Evolutionary conservation across 2,113 vertebrate genomes (phyloP).

Genomic region (Chamaetylas fuelleborni): DNA sequence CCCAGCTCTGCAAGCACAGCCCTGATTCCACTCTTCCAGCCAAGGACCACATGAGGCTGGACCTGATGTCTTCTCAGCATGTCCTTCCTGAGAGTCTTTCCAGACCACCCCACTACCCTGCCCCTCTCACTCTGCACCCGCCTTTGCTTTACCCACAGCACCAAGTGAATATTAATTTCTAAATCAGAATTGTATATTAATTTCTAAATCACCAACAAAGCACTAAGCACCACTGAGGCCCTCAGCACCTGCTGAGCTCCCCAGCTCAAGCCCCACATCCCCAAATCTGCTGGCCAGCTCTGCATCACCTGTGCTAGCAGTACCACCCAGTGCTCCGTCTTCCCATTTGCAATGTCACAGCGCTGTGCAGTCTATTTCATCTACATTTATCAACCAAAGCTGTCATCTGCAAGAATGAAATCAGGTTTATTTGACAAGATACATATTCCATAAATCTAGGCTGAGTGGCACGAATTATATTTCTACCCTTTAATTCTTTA

Average conservation of each 20-base stretch:
- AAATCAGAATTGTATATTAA: accelerated
- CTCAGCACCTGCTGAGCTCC: neutral
- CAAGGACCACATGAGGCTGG: neutral
- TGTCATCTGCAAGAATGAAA: constrained; percentile 47
- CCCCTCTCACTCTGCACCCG: accelerated
- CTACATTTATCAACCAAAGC: constrained; percentile 44
- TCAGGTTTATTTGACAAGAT: constrained; percentile 56
- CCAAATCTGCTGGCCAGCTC: neutral
- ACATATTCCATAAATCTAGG: constrained; percentile 50
- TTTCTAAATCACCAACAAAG: neutral
- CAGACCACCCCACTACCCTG: neutral
- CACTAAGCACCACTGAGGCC: neutral
- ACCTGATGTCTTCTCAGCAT: neutral
- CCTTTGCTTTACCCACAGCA: neutral
- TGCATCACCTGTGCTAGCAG: neutral
- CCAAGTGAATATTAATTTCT: neutral
- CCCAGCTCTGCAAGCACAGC: neutral
- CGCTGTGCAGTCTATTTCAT: constrained; percentile 11
- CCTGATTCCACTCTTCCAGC: accelerated
- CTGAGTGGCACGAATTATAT: constrained; percentile 14
- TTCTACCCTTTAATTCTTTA: constrained; percentile 43
- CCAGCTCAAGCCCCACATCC: neutral
- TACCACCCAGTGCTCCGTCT: accelerated
- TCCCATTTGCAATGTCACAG: neutral
- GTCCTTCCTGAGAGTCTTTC: neutral